Evolutionary conservation across 2,113 vertebrate genomes (phyloP), one percentile per base, ranked within the genome.

Genomic region (Hippocampus guttulatus): DNA sequence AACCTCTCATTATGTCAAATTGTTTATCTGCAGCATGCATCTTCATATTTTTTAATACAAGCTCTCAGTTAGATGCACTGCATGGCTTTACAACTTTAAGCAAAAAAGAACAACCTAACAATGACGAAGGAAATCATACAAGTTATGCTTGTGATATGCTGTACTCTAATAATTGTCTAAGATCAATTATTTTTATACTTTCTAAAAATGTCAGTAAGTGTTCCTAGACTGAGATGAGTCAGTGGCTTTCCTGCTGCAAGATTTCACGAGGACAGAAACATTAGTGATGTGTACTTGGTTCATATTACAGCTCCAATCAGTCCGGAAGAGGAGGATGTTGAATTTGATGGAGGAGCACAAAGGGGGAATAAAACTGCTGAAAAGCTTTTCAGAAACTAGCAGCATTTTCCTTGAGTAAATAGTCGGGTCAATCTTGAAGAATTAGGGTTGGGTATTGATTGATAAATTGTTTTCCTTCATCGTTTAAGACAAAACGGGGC

Each of bases 231-330:
- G 14, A 16, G 25, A 33, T 60, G 25, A 18, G 25, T 43, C 21
- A 25, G n/a, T 8, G n/a, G 38, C 15, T 51, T 43, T 23, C 3
- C 52, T 60, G 60, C 67, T 82, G 81, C 79, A 80, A 47, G 77
- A 75, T 76, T 76, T 71, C 25, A 65, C 72, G 3, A 63, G 78
- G 73, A 82, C 84, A 76, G 81, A 81, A 75, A 79, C 75, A 75
- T 81, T 73, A 70, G 77, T 64, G 69, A 45, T 45, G 43, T 45
- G 10, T 4, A 14, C 76, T 14, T 66, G 67, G 79, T 74, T 82
- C 76, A 79, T 62, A 49, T 67, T 58, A 21, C 30, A 64, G 55
- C 69, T 77, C 74, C 75, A 78, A 64, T 23, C 55, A 60, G 25
- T 64, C 38, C 8, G 25, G 27, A 68, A 18, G 12, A 43, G 15